A percentile compares a stretch with the other conserved stretches of the same genome.
These are phyloP conservation scores for Branchellion lobata DNA, from an alignment of 2,888 invertebrate genomes.

Conservation along the genomic window DNA sequence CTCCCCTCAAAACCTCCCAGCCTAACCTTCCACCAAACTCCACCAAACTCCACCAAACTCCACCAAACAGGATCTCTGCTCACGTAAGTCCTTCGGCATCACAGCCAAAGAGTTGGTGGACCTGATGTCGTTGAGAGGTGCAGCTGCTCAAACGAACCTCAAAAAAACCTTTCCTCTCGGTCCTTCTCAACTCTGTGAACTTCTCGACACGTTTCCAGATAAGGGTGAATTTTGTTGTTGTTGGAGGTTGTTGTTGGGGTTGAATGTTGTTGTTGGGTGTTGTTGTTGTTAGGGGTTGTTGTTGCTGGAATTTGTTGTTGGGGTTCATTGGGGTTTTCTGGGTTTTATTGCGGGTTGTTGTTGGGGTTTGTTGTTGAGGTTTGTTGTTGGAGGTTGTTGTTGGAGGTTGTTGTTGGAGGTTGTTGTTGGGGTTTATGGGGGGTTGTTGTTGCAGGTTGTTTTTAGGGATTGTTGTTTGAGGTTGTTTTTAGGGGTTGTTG, in stretches of 20 bases:
- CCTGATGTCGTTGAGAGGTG: neutral
- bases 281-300: too few species aligned
- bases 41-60: neutral
- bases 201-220: slow-evolving; percentile 89
- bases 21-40: neutral
- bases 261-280: neutral
- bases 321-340: too few species aligned
- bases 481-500: too few species aligned
- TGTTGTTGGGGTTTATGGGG: too few species aligned
- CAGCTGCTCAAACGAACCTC: neutral
- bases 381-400: too few species aligned
- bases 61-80: neutral
- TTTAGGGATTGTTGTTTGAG: too few species aligned
- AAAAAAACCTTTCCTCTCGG: slow-evolving; percentile 70
- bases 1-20: neutral
- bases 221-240: slow-evolving; percentile 42
- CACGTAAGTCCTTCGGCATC: neutral
- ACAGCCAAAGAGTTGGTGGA: slow-evolving; percentile 21
- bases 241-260: neutral
- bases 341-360: too few species aligned
- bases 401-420: too few species aligned
- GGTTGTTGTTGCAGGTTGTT: too few species aligned
- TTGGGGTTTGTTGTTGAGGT: too few species aligned
- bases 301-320: too few species aligned
- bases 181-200: slow-evolving; percentile 89